A percentile compares a stretch with the other conserved stretches of the same genome.
Conservation (phyloP, 30 jellyfish, hydroid and myxozoan species). For the Hydractinia echinata region DNA sequence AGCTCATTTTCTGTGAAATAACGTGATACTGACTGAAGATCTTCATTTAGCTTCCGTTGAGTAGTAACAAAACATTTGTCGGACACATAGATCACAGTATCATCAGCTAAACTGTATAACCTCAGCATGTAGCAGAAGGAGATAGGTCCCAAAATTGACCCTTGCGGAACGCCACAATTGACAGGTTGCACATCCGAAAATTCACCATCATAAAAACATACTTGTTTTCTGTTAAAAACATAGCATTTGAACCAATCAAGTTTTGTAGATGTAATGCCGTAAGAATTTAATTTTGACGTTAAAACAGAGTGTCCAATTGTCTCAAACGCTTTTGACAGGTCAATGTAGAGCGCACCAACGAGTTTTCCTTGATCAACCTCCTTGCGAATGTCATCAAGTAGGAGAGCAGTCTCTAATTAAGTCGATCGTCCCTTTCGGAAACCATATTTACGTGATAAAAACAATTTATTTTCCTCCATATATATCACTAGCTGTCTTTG, state of each 20-base stretch:
- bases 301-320: too few species aligned
- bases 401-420: constrained; percentile 63
- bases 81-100: constrained; percentile 38
- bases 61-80: background rate
- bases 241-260: constrained; percentile 57
- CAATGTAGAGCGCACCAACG: too few species aligned
- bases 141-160: constrained; percentile 46
- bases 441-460: constrained; percentile 53
- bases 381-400: too few species aligned
- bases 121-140: constrained; percentile 24
- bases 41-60: too few species aligned
- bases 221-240: constrained; percentile 48
- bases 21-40: constrained; percentile 3
- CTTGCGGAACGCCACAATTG: constrained; percentile 32
- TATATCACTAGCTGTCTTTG: constrained; percentile 59
- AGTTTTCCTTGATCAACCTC: too few species aligned
- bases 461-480: constrained; percentile 53
- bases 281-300: too few species aligned
- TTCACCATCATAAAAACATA: background rate
- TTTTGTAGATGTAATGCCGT: too few species aligned
- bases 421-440: constrained; percentile 49
- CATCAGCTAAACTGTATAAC: constrained; percentile 58
- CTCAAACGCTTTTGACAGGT: too few species aligned
- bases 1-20: constrained; percentile 36
- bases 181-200: background rate